Conservation (phyloP, 2,113 vertebrate species). For the Synodontis membranacea region DNA sequence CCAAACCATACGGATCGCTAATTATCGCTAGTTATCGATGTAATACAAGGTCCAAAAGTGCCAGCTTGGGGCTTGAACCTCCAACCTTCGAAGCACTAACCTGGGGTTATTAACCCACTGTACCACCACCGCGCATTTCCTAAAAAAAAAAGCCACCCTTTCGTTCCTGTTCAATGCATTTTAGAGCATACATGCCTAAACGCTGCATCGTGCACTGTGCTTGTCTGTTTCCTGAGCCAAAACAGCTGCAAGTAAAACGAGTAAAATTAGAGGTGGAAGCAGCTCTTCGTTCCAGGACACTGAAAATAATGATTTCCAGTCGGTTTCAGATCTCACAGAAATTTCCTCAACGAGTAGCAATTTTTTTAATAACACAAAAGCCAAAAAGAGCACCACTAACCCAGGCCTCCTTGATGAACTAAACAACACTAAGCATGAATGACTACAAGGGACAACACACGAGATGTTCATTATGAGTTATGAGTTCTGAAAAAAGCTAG, state of each 20-base stretch:
- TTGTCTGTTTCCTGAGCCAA: conserved; percentile 1
- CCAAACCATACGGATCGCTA: no score
- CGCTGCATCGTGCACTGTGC: background rate
- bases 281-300: background rate
- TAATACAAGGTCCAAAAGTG: background rate
- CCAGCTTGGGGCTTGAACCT: background rate
- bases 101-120: background rate
- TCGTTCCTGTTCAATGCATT: background rate
- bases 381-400: background rate
- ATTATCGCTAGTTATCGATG: no score
- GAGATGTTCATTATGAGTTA: background rate
- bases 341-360: background rate
- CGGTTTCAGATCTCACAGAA: background rate
- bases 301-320: background rate
- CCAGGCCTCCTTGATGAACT: background rate
- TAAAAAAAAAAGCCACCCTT: background rate
- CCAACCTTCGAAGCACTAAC: background rate
- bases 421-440: background rate
- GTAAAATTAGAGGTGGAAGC: background rate
- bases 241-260: background rate
- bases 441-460: background rate
- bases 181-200: background rate
- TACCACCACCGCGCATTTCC: background rate
- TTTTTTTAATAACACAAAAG: background rate
- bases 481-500: background rate